Base-by-base conservation (phyloP, 2,888 invertebrate species). In the Drosophila pseudotakahashii region DNA sequence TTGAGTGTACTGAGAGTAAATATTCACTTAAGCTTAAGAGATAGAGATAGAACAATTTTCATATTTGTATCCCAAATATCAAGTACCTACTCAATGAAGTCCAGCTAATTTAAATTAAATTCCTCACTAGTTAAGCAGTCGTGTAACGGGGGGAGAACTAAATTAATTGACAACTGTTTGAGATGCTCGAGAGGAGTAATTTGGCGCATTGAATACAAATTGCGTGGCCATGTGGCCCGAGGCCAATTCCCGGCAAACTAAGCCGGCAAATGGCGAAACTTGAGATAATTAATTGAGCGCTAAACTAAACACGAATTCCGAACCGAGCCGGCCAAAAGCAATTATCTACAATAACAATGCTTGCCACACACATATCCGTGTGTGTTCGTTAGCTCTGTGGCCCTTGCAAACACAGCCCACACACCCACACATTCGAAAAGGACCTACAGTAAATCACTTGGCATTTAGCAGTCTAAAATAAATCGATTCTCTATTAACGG, bases 211-310 rank as follows among this genome's bases (percentile, higher is more conserved):
- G 67, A 69, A 66, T 87, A 87, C 81, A 78, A 83, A 84, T 84
- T 73, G 87, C 62, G 67, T 42, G 53, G 63, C 63, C 61, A 71
- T 70, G 66, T 78, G 78, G 76, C 78, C 73, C 30, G 34, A 45
- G 48, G 72, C 84, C 81, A 67, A 81, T 71, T 69, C 59, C 36
- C 26, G 69, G 64, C 41, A 57, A 67, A 74, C 57, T 79, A 81
- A 84, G 79, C 81, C 71, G 79, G 66, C 64, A 84, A 87, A 87
- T 81, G 88, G 82, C 73, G 66, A 48, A 82, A 81, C 81, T 84
- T 86, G 74, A 81, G 83, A 86, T 88, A 88, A 84, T 84, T 88
- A 84, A 84, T 84, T 88, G 83, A 86, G 84, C 79, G 77, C 81
- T 73, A 83, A 86, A 70, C 83, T 73, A 79, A 85, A 88, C 88